phyloP scores from a whole-genome alignment of 2,888 invertebrate species.

The Sussaba pulchella region DNA sequence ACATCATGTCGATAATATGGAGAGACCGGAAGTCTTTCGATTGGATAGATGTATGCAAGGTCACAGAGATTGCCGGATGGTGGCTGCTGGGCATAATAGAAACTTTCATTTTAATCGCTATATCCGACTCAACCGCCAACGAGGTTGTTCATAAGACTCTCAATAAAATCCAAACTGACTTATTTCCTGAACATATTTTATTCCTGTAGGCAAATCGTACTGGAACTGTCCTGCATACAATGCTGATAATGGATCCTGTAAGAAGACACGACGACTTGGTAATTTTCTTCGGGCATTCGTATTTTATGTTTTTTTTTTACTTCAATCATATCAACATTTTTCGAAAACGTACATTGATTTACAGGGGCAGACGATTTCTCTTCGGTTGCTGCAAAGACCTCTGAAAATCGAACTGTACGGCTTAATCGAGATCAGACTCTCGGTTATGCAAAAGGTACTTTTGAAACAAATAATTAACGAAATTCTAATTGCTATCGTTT shows the following conservation, averaged over 20 bases:
- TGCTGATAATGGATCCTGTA: constrained; percentile 32
- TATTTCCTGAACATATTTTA: neutral
- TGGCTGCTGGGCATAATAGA: constrained; percentile 37
- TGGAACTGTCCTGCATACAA: constrained; percentile 60
- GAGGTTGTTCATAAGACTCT: constrained; percentile 42
- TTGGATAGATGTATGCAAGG: neutral
- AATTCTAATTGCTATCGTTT: neutral
- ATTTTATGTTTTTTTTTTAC: too few species aligned
- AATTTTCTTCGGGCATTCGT: neutral
- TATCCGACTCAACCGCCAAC: constrained; percentile 51
- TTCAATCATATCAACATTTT: too few species aligned
- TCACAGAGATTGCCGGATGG: constrained; percentile 46
- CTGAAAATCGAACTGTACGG: constrained; percentile 63
- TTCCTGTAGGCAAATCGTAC: constrained; percentile 61
- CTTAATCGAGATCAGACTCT: constrained; percentile 56
- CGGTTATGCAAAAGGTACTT: constrained; percentile 57
- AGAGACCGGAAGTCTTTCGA: constrained; percentile 1
- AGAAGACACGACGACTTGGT: constrained; percentile 50
- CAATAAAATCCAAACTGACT: neutral
- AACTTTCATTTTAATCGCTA: constrained; percentile 35
- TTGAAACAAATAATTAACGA: too few species aligned
- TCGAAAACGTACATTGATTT: neutral
- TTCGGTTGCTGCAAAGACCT: constrained; percentile 59
- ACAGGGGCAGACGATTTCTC: constrained; percentile 61
- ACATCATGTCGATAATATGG: constrained; percentile 42